These are phyloP conservation scores for Parthenolecanium corni DNA, from an alignment of 2,888 invertebrate genomes.

Conservation along the genomic window DNA sequence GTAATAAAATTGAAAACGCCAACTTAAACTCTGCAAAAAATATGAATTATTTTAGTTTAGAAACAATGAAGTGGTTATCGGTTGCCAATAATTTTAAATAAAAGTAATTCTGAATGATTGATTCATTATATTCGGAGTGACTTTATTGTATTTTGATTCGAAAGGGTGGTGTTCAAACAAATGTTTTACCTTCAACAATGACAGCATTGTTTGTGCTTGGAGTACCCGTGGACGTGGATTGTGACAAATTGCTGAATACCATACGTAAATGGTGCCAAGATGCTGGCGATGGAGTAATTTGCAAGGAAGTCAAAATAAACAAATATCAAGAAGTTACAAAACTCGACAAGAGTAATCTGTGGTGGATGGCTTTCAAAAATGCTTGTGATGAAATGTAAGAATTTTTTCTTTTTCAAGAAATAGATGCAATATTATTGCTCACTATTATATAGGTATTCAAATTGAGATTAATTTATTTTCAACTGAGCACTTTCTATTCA, in stretches of 20 bases:
- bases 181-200: constrained; percentile 77
- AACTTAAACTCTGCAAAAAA: too few species aligned
- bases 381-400: constrained; percentile 51
- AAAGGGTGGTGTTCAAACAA: constrained; percentile 77
- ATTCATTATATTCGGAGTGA: too few species aligned
- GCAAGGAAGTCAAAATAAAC: constrained; percentile 53
- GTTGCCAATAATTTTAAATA: too few species aligned
- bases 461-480: too few species aligned
- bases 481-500: too few species aligned
- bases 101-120: too few species aligned
- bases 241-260: constrained; percentile 50
- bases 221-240: constrained; percentile 51
- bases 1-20: too few species aligned
- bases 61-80: too few species aligned
- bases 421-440: too few species aligned
- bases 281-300: constrained; percentile 59
- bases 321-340: constrained; percentile 50
- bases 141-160: constrained; percentile 30
- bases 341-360: constrained; percentile 52
- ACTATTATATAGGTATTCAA: too few species aligned
- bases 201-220: constrained; percentile 63
- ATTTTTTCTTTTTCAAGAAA: not conserved
- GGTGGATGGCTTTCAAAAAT: constrained; percentile 59
- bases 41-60: too few species aligned
- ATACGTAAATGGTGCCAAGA: constrained; percentile 53